Conservation (phyloP, 2,797 vertebrate species). For the Odontamblyopus rebecca region DNA sequence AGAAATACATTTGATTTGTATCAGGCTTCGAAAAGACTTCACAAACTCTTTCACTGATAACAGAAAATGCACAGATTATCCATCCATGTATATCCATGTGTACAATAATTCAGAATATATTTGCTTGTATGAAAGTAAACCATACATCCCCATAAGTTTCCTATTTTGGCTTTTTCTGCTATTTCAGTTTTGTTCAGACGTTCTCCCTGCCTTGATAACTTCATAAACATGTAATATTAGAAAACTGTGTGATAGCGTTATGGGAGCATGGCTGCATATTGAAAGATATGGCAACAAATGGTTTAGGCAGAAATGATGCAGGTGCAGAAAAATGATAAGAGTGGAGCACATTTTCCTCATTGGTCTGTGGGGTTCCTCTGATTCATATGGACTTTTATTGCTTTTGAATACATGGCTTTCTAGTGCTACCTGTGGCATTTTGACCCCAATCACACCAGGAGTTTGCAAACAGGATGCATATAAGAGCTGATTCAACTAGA, state of each 20-base stretch:
- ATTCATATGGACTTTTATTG: slow-evolving; percentile 5
- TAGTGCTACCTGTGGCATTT: background rate
- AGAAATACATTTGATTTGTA: too few relatives aligned
- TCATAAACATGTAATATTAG: background rate
- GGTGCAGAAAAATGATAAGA: slow-evolving; percentile 37
- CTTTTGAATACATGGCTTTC: slow-evolving; percentile 1
- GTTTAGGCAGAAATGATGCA: slow-evolving; percentile 12
- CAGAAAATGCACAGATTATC: too few relatives aligned
- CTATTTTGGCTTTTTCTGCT: background rate
- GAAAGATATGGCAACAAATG: slow-evolving; percentile 10
- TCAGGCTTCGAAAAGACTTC: too few relatives aligned
- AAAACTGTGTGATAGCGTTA: background rate
- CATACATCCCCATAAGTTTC: background rate
- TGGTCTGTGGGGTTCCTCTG: background rate
- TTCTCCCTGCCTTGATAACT: background rate
- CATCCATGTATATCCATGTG: too few relatives aligned
- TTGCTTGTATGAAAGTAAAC: background rate
- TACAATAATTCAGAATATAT: background rate
- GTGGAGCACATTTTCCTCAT: background rate
- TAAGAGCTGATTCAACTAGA: background rate
- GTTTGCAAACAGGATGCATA: background rate
- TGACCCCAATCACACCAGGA: background rate
- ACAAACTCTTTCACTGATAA: too few relatives aligned
- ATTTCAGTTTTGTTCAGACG: background rate
- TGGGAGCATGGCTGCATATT: slow-evolving; percentile 9